Evolutionary conservation across 2,797 vertebrate genomes (phyloP), one percentile per base, ranked within the genome.

Genomic region (Pantherophis vulpinus): DNA sequence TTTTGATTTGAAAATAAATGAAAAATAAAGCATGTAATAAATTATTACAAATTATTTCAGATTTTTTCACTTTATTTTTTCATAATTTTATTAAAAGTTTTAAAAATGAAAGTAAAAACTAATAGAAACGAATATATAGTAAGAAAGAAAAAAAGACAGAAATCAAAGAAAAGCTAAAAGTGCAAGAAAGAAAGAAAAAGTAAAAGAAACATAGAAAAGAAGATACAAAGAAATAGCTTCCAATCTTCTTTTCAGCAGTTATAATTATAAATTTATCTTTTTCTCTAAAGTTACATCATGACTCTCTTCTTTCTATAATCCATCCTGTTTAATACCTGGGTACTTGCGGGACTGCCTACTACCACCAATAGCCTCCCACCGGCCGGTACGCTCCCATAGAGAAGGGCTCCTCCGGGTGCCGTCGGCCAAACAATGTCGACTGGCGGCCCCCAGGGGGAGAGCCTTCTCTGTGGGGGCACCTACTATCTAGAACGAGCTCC

Each of bases 1-100:
- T 86, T 93, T 93, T 94, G 94, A 66, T 93, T 93, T 93, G 37
- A 37, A 56, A 96, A 94, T 86, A 91, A 91, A 70, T 70, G n/a
- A 18, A 70, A 70, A 70, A 70, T 16, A 70, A 32, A 70, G 5
- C n/a, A 32, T 63, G 61, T 63, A 96, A 94, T 83, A 89, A 51
- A 89, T n/a, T 89, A 89, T 93, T 88, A 96, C 94, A 27, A 91
- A 93, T 95, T 88, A 63, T 93, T 95, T 95, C 89, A 93, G 93
- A 96, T 95, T 96, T 94, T 91, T 79, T 79, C 32, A 79, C 18
- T 79, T 79, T 79, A 79, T 79, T 79, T 79, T 79, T 79, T 23
- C 1, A 79, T 23, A 79, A 42, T 79, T 42, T 42, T 79, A 79
- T 79, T 79, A 5, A 42, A 79, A 23, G 37, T 42, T 42, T 42